Conservation (phyloP, 64 coral and sea anemone species). For the Montipora cactus region DNA sequence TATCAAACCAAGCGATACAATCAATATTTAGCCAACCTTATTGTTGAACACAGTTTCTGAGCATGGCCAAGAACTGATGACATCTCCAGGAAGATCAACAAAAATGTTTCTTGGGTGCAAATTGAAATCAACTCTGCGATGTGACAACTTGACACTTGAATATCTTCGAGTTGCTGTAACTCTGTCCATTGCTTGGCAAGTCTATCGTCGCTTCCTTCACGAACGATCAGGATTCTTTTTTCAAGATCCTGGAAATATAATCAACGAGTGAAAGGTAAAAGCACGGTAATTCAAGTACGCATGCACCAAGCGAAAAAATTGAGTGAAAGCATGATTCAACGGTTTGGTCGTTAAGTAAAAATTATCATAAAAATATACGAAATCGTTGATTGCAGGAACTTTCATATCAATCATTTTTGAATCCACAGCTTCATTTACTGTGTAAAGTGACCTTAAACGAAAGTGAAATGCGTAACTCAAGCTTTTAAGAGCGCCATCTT, state of each 20-base stretch:
- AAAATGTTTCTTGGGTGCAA: constrained; percentile 59
- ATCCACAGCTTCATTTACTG: neutral
- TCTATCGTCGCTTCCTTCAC: neutral
- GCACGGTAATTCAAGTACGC: neutral
- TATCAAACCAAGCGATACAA: no score
- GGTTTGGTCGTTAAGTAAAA: neutral
- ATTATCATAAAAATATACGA: neutral
- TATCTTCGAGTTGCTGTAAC: constrained; percentile 5
- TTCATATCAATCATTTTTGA: neutral
- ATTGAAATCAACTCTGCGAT: constrained; percentile 37
- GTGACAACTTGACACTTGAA: constrained; percentile 1
- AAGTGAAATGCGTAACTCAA: neutral
- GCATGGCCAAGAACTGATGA: constrained; percentile 27
- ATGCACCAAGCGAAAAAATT: neutral
- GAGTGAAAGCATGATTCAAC: no score
- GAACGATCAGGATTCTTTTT: constrained; percentile 65
- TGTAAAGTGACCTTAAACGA: neutral
- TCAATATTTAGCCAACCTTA: constrained; percentile 13
- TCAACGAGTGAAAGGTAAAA: neutral
- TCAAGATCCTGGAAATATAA: constrained; percentile 8
- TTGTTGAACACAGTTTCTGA: constrained; percentile 47
- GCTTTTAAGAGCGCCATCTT: neutral
- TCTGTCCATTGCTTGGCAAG: constrained; percentile 22
- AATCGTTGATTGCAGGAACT: neutral
- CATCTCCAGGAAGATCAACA: constrained; percentile 59